Evolutionary conservation across 2,797 vertebrate genomes (phyloP).

Genomic region (Geotrypetes seraphini): DNA sequence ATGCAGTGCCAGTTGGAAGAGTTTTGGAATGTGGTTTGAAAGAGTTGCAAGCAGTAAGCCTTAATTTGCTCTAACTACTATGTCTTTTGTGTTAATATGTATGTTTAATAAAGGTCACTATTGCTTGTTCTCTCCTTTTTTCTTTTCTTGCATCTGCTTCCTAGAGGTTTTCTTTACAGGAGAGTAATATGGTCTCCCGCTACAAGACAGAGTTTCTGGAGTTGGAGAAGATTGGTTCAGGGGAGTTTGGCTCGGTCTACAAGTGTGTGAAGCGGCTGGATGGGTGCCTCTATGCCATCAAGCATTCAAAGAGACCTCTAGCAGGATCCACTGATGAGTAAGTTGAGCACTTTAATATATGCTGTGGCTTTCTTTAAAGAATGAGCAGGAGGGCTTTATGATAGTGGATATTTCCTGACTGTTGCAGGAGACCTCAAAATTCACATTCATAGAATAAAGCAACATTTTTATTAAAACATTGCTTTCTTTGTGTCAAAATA

Average conservation of each 20-base stretch:
- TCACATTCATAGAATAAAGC: no score
- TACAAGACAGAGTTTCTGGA: slow-evolving; percentile 93
- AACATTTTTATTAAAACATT: no score
- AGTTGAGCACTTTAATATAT: no score
- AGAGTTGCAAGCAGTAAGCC: no score
- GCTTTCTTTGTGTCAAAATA: no score
- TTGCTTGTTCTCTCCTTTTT: slow-evolving; percentile 31
- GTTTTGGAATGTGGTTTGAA: no score
- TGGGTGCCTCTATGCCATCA: slow-evolving; percentile 91
- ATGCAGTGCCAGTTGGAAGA: no score
- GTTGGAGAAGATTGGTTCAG: slow-evolving; percentile 80
- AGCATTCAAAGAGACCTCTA: slow-evolving; percentile 76
- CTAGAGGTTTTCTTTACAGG: slow-evolving; percentile 71
- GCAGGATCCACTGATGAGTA: slow-evolving; percentile 83
- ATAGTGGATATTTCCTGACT: no score
- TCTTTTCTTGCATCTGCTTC: slow-evolving; percentile 16
- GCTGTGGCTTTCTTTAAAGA: no score
- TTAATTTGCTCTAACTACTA: no score
- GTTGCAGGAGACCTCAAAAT: no score
- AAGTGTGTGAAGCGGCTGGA: slow-evolving; percentile 94
- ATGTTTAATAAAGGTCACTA: slow-evolving; percentile 31
- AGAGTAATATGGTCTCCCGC: slow-evolving; percentile 79
- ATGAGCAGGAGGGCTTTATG: no score
- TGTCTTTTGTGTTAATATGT: background rate
- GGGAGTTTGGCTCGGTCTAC: slow-evolving; percentile 87